Percentiles rank a stretch among this genome's conserved stretches.
phyloP scores from a whole-genome alignment of 2,888 invertebrate genomes.

The Sarcophaga rosellei region DNA sequence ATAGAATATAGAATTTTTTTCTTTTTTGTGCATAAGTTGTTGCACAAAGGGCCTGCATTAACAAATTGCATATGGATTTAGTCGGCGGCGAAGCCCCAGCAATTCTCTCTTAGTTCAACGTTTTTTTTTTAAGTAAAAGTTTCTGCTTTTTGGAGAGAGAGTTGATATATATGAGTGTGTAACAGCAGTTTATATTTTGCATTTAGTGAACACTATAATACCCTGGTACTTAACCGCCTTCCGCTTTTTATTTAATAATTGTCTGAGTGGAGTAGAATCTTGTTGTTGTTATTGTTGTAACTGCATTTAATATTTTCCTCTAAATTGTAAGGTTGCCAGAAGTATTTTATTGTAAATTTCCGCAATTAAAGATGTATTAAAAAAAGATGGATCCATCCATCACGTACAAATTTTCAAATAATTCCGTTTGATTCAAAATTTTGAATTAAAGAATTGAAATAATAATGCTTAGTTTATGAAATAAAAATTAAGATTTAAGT shows the following conservation, averaged over 20 bases:
- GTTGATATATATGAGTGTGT: constrained; percentile 37
- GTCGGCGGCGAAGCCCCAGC: constrained; percentile 61
- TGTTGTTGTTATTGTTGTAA: no score
- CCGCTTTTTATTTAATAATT: constrained; percentile 73
- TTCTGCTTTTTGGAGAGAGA: constrained; percentile 59
- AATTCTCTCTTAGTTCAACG: constrained; percentile 52
- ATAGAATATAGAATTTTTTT: constrained; percentile 43
- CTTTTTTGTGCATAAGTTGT: constrained; percentile 30
- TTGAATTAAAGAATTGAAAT: no score
- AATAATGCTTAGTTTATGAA: no score
- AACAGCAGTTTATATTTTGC: background rate
- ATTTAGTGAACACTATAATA: no score
- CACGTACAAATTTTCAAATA: no score
- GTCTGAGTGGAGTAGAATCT: constrained; percentile 17
- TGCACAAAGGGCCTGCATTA: constrained; percentile 51
- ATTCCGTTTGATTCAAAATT: no score
- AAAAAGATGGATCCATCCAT: background rate
- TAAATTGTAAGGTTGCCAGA: constrained; percentile 37
- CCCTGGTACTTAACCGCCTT: constrained; percentile 77
- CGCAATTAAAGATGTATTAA: background rate
- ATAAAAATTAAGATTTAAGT: no score
- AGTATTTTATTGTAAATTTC: background rate
- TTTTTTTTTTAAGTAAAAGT: constrained; percentile 47
- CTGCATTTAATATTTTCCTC: constrained; percentile 34
- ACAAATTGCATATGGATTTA: constrained; percentile 46